Base-by-base conservation (phyloP, 2,888 invertebrate species). In the Allygus modestus region DNA sequence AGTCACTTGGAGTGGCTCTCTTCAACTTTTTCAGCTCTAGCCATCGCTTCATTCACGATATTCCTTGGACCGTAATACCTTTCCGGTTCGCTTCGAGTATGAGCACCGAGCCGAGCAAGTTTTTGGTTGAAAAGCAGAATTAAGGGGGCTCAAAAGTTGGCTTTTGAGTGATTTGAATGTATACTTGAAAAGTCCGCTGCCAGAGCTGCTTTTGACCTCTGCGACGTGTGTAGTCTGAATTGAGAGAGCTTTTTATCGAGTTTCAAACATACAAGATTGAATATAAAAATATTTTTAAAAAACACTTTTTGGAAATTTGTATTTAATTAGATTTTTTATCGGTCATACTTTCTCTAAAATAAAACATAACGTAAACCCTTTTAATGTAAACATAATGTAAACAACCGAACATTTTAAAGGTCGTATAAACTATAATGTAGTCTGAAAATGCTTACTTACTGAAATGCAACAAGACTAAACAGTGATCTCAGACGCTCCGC, bases 21-120 rank as follows among this genome's bases (percentile, higher is more conserved):
- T 2, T 31, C 26, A 58, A 65, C 65, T 65, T 58, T n/a, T 65
- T 65, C 65, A 65, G 5, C 15, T 65, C 5, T 58, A 46, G 46
- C 46, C 46, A 46, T n/a, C 23, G 58, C 23, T 58, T 58, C n/a
- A 17, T 54, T 65, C 31, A 65, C 65, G 1, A 12, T 31, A 65
- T 28, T 31, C 15, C 65, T 65, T 65, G 65, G 31, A 31, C 65
- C 65, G 65, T 65, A 15, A 26, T 31, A 7, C 31, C 23, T 15
- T 7, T 54, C 54, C 37, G 5, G 17, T 23, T 58, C 23, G 17
- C 17, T 2, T 4, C 15, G 17, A 51, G 17, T 51, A 7, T 4
- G 46, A 7, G 46, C 46, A 46, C 1, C 46, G 46, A 46, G 46
- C 46, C 46, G 23, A 54, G 23, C 54, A 54, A 54, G 54, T 20